Evolutionary conservation across 2,888 invertebrate genomes (phyloP).

Genomic region (Crossocerus cetratus): DNA sequence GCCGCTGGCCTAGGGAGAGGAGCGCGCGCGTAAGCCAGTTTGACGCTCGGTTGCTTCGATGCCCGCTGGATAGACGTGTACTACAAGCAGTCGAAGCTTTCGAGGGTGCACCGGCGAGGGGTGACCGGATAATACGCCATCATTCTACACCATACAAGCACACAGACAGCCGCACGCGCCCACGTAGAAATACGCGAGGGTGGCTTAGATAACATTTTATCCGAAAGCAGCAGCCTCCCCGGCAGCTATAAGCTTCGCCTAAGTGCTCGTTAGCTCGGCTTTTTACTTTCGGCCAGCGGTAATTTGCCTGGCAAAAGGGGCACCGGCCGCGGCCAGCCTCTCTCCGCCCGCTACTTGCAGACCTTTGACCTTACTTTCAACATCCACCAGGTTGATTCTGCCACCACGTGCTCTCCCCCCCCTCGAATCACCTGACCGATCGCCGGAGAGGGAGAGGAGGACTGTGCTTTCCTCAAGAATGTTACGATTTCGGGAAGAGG

Average conservation of each 20-base stretch:
- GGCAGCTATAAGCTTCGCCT: slow-evolving; percentile 38
- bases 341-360: no score
- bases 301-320: neutral
- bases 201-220: slow-evolving; percentile 1
- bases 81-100: no score
- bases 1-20: slow-evolving; percentile 39
- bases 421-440: neutral
- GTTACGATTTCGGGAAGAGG: slow-evolving; percentile 25
- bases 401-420: no score
- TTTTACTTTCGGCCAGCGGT: slow-evolving; percentile 12
- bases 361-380: no score
- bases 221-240: neutral
- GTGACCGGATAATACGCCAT: slow-evolving; percentile 62
- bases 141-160: slow-evolving; percentile 53
- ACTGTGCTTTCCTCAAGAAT: slow-evolving; percentile 19
- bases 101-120: slow-evolving; percentile 28
- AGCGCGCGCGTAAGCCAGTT: slow-evolving; percentile 72
- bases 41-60: slow-evolving; percentile 72
- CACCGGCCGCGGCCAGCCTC: no score
- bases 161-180: no score
- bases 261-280: slow-evolving; percentile 51
- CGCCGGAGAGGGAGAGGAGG: neutral
- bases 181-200: neutral
- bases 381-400: no score
- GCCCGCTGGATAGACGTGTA: slow-evolving; percentile 58